Evolutionary conservation across 2,113 vertebrate species (phyloP).

Genomic region (Etia nguti): DNA sequence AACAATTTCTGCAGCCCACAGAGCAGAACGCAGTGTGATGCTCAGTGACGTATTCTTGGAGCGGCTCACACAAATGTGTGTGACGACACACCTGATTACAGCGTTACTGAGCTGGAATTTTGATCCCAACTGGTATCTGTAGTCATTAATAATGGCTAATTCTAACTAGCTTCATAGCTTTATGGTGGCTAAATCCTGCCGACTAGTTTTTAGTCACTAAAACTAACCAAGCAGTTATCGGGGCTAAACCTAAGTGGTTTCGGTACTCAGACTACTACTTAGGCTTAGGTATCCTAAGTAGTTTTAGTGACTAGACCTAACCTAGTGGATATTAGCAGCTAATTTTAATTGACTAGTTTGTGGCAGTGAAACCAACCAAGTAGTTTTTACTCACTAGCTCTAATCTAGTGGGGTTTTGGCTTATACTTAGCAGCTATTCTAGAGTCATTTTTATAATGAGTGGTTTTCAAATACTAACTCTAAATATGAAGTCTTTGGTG

Average conservation of each 20-base stretch:
- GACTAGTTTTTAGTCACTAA: background rate
- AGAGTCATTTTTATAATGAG: no score
- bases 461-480: background rate
- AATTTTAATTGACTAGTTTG: background rate
- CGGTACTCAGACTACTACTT: background rate
- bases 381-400: background rate
- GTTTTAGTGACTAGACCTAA: background rate
- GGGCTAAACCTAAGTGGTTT: no score
- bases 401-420: no score
- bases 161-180: background rate
- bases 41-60: background rate
- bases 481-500: background rate
- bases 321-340: background rate
- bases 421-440: no score
- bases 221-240: background rate
- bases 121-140: background rate
- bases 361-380: background rate
- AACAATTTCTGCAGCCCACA: background rate
- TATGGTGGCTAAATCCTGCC: background rate
- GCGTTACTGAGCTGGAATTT: background rate
- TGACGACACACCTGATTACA: background rate
- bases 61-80: background rate
- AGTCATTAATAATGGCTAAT: background rate
- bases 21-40: background rate
- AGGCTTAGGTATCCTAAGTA: background rate